These are phyloP conservation scores for Diceros bicornis DNA, from an alignment of 2,797 vertebrate genomes.

Conservation along the genomic window DNA sequence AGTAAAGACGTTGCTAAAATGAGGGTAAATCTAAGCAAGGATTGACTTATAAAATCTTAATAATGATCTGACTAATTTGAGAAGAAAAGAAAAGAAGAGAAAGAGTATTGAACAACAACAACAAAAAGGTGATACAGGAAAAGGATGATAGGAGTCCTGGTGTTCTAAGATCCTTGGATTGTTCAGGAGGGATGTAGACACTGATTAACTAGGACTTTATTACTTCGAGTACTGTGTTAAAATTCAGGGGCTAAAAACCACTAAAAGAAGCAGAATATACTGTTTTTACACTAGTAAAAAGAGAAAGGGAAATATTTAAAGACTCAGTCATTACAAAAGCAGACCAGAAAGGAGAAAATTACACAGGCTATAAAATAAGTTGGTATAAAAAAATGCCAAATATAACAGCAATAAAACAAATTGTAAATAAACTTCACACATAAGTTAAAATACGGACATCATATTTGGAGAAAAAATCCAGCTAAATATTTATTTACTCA, in stretches of 20 bases:
- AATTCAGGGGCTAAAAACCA: not conserved
- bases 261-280: not conserved
- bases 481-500: not conserved
- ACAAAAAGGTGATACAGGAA: too few species aligned
- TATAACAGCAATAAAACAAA: not conserved
- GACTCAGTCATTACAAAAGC: not conserved
- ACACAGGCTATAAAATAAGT: not conserved
- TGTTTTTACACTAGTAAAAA: not conserved
- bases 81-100: too few species aligned
- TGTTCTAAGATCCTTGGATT: too few species aligned
- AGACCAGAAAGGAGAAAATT: not conserved
- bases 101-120: too few species aligned
- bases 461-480: not conserved
- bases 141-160: too few species aligned
- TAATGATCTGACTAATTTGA: too few species aligned
- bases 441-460: not conserved
- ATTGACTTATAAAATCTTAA: too few species aligned
- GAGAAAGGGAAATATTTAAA: not conserved
- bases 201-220: too few species aligned
- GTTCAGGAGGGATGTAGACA: too few species aligned
- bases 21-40: too few species aligned
- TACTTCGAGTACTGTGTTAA: not conserved
- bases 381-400: not conserved
- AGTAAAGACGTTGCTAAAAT: too few species aligned
- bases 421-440: not conserved